Evolutionary conservation across 2,113 vertebrate genomes (phyloP).

Genomic region (Antigone vipio): DNA sequence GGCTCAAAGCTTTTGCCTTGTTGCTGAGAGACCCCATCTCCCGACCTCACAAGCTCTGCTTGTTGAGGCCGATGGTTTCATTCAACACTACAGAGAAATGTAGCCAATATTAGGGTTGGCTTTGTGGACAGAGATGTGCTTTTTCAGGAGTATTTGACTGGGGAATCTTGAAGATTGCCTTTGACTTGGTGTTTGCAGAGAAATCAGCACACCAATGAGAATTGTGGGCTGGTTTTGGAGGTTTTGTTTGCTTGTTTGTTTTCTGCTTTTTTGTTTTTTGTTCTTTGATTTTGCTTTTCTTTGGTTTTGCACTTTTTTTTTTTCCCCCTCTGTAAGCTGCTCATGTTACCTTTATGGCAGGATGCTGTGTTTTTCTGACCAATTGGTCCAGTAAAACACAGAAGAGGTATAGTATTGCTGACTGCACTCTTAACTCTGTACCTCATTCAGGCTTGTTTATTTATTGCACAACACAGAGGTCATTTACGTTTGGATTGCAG

Average conservation of each 20-base stretch:
- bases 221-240: background rate
- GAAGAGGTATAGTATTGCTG: background rate
- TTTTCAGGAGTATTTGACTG: background rate
- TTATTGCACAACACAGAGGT: background rate
- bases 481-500: background rate
- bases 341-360: background rate
- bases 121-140: background rate
- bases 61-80: background rate
- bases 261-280: background rate
- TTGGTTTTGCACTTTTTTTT: background rate
- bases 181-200: background rate
- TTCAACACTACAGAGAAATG: background rate
- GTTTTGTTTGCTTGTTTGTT: background rate
- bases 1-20: background rate
- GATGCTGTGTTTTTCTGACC: background rate
- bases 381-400: background rate
- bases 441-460: background rate
- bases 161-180: background rate
- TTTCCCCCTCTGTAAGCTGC: background rate
- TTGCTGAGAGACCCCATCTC: background rate
- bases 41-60: background rate
- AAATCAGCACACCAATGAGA: background rate
- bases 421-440: background rate
- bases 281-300: background rate
- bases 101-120: background rate